phyloP scores from a whole-genome alignment of 2,888 invertebrate genomes.

The Drosophila mettleri region DNA sequence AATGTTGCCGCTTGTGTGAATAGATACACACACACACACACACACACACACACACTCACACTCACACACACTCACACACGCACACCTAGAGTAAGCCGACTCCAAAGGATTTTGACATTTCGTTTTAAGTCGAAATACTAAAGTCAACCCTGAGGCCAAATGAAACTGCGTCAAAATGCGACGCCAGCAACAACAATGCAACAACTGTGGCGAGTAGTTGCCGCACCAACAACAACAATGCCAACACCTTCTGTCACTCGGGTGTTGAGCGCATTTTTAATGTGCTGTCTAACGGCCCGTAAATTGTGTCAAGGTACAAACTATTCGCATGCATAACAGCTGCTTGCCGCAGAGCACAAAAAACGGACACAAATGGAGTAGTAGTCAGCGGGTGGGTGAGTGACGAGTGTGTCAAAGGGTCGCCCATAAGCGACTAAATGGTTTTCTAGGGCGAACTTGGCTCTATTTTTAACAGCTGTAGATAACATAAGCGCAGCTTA shows the following conservation, averaged over 20 bases:
- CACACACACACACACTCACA: conserved; percentile 6
- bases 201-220: conserved; percentile 7
- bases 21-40: conserved; percentile 15
- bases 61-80: conserved; percentile 10
- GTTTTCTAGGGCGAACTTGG: conserved; percentile 16
- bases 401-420: conserved; percentile 14
- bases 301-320: conserved; percentile 74
- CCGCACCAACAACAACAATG: conserved; percentile 28
- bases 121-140: conserved; percentile 40
- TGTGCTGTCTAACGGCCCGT: conserved; percentile 72
- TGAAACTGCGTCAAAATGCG: conserved; percentile 67
- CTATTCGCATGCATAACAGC: conserved; percentile 28
- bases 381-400: conserved; percentile 7
- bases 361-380: conserved; percentile 3
- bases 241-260: conserved; percentile 41
- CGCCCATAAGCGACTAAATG: conserved; percentile 18
- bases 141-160: conserved; percentile 48
- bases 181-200: conserved; percentile 30
- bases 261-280: conserved; percentile 69
- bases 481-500: neutral
- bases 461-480: neutral
- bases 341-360: neutral
- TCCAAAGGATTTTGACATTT: conserved; percentile 47
- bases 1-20: conserved; percentile 50
- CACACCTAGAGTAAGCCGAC: conserved; percentile 59